A percentile compares a stretch with the other conserved stretches of the same genome.
Conservation (phyloP, 2,113 vertebrate genomes). For the human (Homo sapiens) region GRCh38 chr2:78355501-78356000, state of each 20-base stretch:
- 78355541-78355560: neutral
- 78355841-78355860: neutral
- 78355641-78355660: neutral
- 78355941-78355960: neutral
- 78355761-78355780: neutral
- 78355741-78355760: neutral
- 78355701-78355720: neutral
- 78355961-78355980: neutral
- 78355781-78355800: neutral
- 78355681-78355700: neutral
- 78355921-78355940: neutral
- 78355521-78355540: neutral
- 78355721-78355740: neutral
- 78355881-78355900: neutral
- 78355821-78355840: neutral
- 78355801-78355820: neutral
- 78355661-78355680: neutral
- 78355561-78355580: neutral
- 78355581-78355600: neutral
- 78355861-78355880: neutral
- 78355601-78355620: neutral
- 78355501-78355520: neutral
- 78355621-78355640: neutral
- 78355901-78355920: neutral
- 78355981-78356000: neutral